These are phyloP conservation scores for Thalassaphorura encarpata DNA, from an alignment of 1,140 invertebrate genomes.

Conservation along the genomic window DNA sequence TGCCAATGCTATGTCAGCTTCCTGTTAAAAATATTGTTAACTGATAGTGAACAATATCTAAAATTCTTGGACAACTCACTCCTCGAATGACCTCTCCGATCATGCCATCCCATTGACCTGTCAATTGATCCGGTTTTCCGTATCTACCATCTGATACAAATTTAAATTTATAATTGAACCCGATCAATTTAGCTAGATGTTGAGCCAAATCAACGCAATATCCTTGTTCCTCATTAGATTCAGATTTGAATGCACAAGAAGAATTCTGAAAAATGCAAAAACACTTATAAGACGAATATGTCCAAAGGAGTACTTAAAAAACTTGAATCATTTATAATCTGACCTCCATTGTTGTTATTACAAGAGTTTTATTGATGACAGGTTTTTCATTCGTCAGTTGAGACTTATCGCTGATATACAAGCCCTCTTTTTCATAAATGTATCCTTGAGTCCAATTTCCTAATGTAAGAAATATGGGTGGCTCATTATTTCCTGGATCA, in stretches of 20 bases:
- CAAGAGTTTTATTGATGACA: conserved; percentile 29
- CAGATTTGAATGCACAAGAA: conserved; percentile 7
- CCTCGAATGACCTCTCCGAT: conserved; percentile 29
- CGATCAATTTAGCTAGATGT: conserved; percentile 22
- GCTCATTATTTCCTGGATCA: conserved; percentile 4
- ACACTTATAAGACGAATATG: too few relatives aligned
- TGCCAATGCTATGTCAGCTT: conserved; percentile 28
- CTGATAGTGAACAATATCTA: background rate
- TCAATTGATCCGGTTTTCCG: conserved; percentile 22
- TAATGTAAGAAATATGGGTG: conserved; percentile 19
- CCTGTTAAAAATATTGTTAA: conserved; percentile 22
- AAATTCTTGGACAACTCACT: conserved; percentile 13
- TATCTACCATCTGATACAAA: conserved; percentile 24
- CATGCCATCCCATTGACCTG: conserved; percentile 31
- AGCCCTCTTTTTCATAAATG: conserved; percentile 20
- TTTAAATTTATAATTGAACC: conserved; percentile 29
- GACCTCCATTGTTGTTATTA: conserved; percentile 25
- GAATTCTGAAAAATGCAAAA: too few relatives aligned
- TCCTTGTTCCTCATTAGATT: conserved; percentile 22
- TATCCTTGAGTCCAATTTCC: conserved; percentile 30
- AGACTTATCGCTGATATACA: conserved; percentile 20
- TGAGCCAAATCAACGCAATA: conserved; percentile 28
- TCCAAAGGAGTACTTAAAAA: background rate
- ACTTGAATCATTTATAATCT: background rate
- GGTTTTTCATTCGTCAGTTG: conserved; percentile 27